Conservation (phyloP, 1,140 invertebrate genomes). For the Drosophila pseudoananassae region DNA sequence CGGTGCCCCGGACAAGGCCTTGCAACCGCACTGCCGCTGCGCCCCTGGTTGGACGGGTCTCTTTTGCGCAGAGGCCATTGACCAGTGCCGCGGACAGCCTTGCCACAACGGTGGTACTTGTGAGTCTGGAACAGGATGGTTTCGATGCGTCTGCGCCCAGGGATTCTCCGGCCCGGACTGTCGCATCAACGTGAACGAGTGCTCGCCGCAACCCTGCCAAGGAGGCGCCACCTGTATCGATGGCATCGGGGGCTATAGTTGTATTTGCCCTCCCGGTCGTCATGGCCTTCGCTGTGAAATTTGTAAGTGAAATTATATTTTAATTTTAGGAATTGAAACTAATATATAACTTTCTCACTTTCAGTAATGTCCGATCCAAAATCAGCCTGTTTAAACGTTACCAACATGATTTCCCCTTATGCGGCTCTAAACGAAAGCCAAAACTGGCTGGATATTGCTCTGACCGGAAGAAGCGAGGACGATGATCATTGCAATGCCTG, state of each 20-base stretch:
- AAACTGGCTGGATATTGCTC: constrained; percentile 61
- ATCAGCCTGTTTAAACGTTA: constrained; percentile 72
- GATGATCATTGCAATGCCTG: constrained; percentile 93
- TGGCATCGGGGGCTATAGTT: constrained; percentile 90
- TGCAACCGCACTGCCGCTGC: constrained; percentile 78
- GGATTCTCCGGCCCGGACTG: constrained; percentile 93
- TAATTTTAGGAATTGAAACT: neutral
- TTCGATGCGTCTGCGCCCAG: constrained; percentile 90
- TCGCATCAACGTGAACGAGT: constrained; percentile 91
- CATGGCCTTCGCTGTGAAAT: constrained; percentile 89
- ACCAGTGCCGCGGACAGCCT: constrained; percentile 85
- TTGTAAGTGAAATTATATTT: constrained; percentile 61
- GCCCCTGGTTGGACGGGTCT: constrained; percentile 77
- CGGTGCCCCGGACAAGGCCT: constrained; percentile 62
- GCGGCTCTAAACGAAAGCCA: constrained; percentile 69
- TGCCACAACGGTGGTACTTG: constrained; percentile 92
- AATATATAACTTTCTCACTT: neutral
- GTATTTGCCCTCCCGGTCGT: constrained; percentile 91
- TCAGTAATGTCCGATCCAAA: constrained; percentile 82
- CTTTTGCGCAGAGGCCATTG: constrained; percentile 79
- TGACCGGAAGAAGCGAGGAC: constrained; percentile 85
- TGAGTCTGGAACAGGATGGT: constrained; percentile 92
- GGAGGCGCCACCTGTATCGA: constrained; percentile 93
- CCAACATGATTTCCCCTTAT: constrained; percentile 74
- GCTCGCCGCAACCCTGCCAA: constrained; percentile 91